phyloP scores from a whole-genome alignment of 1,140 invertebrate species.

The Drosophila leontia region DNA sequence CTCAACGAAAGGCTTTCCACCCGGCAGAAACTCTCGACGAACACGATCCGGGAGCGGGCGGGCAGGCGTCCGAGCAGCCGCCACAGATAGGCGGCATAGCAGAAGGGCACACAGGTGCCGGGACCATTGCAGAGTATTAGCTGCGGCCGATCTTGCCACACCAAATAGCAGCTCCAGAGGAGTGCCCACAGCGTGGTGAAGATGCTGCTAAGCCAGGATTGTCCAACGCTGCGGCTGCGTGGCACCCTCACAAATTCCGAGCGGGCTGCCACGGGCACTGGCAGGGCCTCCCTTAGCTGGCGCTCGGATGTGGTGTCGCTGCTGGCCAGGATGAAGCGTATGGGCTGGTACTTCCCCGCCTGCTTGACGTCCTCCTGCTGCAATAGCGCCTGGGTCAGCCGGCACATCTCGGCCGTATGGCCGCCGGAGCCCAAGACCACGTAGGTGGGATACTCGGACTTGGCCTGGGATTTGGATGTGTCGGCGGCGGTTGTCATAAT shows the following conservation, averaged over 20 bases:
- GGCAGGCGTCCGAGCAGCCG: conserved; percentile 89
- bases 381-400: conserved; percentile 87
- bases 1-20: conserved; percentile 95
- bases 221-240: conserved; percentile 94
- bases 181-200: conserved; percentile 91
- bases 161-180: conserved; percentile 89
- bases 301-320: conserved; percentile 90
- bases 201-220: conserved; percentile 93
- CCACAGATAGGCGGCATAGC: conserved; percentile 89
- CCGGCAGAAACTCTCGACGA: conserved; percentile 97
- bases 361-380: conserved; percentile 86
- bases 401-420: conserved; percentile 96
- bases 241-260: conserved; percentile 87
- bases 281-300: conserved; percentile 44
- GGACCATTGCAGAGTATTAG: conserved; percentile 97
- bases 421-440: conserved; percentile 89
- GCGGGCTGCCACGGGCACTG: conserved; percentile 85
- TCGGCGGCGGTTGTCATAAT: conserved; percentile 8
- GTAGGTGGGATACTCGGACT: conserved; percentile 77
- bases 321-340: conserved; percentile 91
- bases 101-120: conserved; percentile 96
- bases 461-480: not conserved
- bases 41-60: conserved; percentile 90
- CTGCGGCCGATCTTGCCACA: conserved; percentile 90
- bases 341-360: conserved; percentile 86